Conservation (phyloP, 1,140 invertebrate genomes). For the Artemia franciscana region DNA sequence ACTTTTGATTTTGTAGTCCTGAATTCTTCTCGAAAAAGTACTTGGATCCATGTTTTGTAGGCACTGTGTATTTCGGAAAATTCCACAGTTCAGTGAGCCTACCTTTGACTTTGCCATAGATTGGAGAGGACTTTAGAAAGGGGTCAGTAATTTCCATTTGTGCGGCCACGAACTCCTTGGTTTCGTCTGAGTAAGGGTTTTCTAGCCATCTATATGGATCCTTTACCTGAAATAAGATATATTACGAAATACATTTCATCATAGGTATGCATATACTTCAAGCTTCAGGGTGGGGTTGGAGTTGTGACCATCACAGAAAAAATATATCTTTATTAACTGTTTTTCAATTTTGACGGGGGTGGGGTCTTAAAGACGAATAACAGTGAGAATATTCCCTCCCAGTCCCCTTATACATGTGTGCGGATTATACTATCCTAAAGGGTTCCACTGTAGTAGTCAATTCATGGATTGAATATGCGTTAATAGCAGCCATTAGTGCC, state of each 20-base stretch:
- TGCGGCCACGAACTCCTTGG: conserved; percentile 67
- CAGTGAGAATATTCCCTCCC: neutral
- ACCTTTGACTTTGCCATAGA: conserved; percentile 42
- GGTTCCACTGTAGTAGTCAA: too few relatives aligned
- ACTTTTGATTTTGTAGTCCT: conserved; percentile 91
- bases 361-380: neutral
- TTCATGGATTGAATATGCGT: too few relatives aligned
- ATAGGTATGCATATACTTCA: conserved; percentile 2
- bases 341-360: neutral
- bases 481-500: too few relatives aligned
- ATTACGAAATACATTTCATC: conserved; percentile 2
- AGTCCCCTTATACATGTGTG: neutral
- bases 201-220: conserved; percentile 95
- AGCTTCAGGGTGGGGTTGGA: conserved; percentile 1
- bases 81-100: conserved; percentile 78
- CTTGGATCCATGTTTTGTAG: conserved; percentile 48
- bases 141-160: conserved; percentile 74
- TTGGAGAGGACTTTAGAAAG: conserved; percentile 51
- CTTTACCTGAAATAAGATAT: conserved; percentile 32
- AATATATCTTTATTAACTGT: conserved; percentile 4
- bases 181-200: conserved; percentile 77
- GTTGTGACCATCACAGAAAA: neutral
- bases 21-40: conserved; percentile 88
- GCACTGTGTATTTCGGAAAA: conserved; percentile 81
- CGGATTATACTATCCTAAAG: too few relatives aligned